A percentile compares a stretch with the other conserved stretches of the same genome.
phyloP scores from a whole-genome alignment of 2,888 invertebrate species.

The Stramonita haemastoma region DNA sequence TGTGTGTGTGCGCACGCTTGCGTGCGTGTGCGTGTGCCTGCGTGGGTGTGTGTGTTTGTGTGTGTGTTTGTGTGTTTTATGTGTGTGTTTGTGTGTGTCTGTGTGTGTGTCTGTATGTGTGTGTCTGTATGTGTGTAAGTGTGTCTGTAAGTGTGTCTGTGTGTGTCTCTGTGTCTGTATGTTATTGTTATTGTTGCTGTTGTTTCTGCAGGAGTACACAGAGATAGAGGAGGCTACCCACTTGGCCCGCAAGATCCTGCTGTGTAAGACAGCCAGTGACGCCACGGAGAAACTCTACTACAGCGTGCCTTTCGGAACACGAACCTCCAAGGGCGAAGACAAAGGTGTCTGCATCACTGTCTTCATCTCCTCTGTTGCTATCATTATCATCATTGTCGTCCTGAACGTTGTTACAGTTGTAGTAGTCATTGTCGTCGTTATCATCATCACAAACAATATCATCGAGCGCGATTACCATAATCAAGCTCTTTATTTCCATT shows the following conservation, averaged over 20 bases:
- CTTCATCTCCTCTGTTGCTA: background rate
- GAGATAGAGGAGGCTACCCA: slow-evolving; percentile 60
- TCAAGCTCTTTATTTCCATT: no score
- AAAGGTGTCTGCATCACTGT: slow-evolving; percentile 24
- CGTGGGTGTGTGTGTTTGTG: no score
- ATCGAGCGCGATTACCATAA: background rate
- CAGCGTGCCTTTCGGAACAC: slow-evolving; percentile 63
- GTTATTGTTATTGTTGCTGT: background rate
- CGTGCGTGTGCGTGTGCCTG: no score
- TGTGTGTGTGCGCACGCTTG: no score
- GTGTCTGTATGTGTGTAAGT: no score
- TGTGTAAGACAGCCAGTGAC: slow-evolving; percentile 69
- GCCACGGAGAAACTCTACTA: slow-evolving; percentile 70
- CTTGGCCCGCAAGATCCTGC: slow-evolving; percentile 61
- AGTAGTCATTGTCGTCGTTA: background rate
- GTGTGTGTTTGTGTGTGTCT: no score
- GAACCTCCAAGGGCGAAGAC: slow-evolving; percentile 46
- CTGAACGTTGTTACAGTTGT: background rate
- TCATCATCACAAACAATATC: background rate
- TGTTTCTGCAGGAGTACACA: slow-evolving; percentile 51
- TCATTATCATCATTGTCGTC: background rate
- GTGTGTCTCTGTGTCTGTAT: no score
- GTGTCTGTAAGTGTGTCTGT: no score
- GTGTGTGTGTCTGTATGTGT: no score
- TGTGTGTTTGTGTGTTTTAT: no score